These are phyloP conservation scores for Peromyscus nudipes DNA, from an alignment of 2,797 vertebrate genomes.

Conservation along the genomic window DNA sequence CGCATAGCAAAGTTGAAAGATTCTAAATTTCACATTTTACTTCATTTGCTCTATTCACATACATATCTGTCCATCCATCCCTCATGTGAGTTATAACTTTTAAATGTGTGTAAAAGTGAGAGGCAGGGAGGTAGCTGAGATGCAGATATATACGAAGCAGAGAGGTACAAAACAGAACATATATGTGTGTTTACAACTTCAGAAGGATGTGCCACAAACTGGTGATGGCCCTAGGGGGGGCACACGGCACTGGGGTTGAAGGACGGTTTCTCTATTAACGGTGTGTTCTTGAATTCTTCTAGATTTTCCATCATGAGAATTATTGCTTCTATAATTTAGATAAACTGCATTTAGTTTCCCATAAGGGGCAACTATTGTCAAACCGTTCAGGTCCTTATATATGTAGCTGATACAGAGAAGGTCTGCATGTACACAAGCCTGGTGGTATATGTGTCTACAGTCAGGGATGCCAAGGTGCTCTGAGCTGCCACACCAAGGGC, in stretches of 20 bases:
- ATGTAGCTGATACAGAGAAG: not conserved
- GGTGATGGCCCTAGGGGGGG: not conserved
- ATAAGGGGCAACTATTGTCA: not conserved
- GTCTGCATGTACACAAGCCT: not conserved
- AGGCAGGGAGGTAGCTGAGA: not conserved
- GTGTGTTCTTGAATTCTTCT: not conserved
- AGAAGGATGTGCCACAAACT: not conserved
- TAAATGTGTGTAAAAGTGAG: not conserved
- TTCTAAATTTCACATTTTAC: not conserved
- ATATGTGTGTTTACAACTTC: not conserved
- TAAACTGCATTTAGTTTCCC: constrained; percentile 18
- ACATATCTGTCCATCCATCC: not conserved
- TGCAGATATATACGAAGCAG: not conserved
- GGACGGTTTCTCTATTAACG: not conserved
- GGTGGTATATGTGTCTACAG: not conserved
- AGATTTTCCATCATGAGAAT: not conserved
- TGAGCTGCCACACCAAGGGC: not conserved
- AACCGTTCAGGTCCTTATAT: not conserved
- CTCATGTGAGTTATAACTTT: not conserved
- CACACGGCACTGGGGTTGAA: too few relatives aligned
- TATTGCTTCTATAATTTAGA: constrained; percentile 24
- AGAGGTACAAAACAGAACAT: not conserved
- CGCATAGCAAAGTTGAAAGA: not conserved
- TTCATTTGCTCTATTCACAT: not conserved
- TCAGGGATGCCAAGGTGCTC: not conserved